phyloP scores from a whole-genome alignment of 2,113 vertebrate species.

The Vidua macroura region DNA sequence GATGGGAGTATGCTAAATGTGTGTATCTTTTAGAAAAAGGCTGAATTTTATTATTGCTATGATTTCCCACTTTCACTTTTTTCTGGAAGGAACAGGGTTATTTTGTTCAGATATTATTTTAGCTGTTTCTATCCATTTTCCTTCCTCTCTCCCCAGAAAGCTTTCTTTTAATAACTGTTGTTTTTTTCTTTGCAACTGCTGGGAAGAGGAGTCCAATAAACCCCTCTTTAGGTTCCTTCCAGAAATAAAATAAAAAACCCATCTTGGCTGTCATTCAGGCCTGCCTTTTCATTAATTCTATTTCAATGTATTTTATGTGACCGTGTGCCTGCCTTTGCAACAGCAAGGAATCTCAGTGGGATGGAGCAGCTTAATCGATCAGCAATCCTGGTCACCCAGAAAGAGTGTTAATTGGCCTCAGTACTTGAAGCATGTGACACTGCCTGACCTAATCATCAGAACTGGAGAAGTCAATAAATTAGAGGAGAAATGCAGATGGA shows the following conservation, averaged over 20 bases:
- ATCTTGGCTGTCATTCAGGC: constrained; percentile 37
- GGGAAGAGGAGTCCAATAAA: constrained; percentile 27
- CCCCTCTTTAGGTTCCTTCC: constrained; percentile 9
- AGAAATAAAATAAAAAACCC: constrained; percentile 20
- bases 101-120: constrained; percentile 17
- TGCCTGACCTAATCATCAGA: constrained; percentile 63
- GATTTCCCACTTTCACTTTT: neutral
- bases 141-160: neutral
- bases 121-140: neutral
- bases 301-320: constrained; percentile 38
- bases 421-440: constrained; percentile 55
- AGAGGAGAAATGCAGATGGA: constrained; percentile 43
- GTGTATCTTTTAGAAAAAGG: neutral
- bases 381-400: constrained; percentile 51
- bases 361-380: constrained; percentile 52
- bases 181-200: constrained; percentile 50
- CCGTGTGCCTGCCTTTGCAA: neutral
- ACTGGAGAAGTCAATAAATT: constrained; percentile 55
- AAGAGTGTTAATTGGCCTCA: constrained; percentile 66
- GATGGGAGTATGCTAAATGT: neutral
- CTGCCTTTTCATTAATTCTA: constrained; percentile 63
- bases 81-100: neutral
- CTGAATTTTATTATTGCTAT: neutral
- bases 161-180: constrained; percentile 42
- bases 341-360: constrained; percentile 62